phyloP scores from a whole-genome alignment of 2,888 invertebrate genomes.

The Seira sanloemensis region DNA sequence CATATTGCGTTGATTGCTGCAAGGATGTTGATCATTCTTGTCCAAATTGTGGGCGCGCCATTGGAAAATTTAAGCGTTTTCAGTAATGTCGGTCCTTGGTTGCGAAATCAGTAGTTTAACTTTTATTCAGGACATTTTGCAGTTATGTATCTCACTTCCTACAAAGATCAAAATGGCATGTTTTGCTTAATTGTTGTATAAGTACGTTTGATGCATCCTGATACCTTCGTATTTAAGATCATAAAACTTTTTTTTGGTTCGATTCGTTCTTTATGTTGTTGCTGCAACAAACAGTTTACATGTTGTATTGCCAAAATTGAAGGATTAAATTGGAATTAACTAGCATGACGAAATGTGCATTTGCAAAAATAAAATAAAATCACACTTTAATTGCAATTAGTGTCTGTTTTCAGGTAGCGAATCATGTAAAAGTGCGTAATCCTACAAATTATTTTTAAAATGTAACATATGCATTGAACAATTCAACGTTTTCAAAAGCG shows the following conservation, averaged over 20 bases:
- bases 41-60: constrained; percentile 20
- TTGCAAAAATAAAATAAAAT: too few relatives aligned
- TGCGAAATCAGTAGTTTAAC: not conserved
- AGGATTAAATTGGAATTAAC: not conserved
- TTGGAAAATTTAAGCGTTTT: constrained; percentile 39
- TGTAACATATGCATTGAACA: too few relatives aligned
- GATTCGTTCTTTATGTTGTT: too few relatives aligned
- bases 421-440: too few relatives aligned
- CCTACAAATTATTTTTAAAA: too few relatives aligned
- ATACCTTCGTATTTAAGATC: too few relatives aligned
- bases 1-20: constrained; percentile 38
- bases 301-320: not conserved
- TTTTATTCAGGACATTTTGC: not conserved
- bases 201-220: not conserved
- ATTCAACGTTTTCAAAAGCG: too few relatives aligned
- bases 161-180: not conserved
- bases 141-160: not conserved
- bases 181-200: not conserved
- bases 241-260: too few relatives aligned
- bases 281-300: not conserved
- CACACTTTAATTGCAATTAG: too few relatives aligned
- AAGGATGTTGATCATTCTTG: constrained; percentile 48
- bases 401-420: too few relatives aligned
- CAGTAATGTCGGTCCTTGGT: too few relatives aligned
- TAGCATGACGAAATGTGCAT: not conserved